Base-by-base conservation (phyloP, 1,140 invertebrate species). In the Elymnias hypermnestra region DNA sequence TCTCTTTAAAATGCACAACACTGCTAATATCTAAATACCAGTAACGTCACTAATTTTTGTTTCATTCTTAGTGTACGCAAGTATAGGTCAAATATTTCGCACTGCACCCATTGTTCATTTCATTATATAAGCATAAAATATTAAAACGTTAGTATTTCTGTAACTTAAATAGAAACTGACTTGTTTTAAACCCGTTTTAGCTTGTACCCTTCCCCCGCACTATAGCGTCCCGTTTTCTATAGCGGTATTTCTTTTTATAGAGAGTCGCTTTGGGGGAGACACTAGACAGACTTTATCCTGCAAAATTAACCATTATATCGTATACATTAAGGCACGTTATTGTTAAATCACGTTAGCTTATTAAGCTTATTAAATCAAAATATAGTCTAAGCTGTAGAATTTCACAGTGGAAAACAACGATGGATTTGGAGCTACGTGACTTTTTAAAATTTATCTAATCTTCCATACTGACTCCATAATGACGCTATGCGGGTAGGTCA, bases 211-310 rank as follows among this genome's bases (percentile, higher is more conserved):
- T 55, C 52, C 51, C 51, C 51, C 44, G 39, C 48, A 46, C 19
- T 29, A 46, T 43, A 51, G 53, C 63, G 57, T 65, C 67, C 72
- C 64, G 49, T 47, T 35, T 54, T 41, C 54, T 64, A 54, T 61
- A 67, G 65, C 63, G 54, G 62, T 67, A 68, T 69, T 73, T 63
- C 65, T 12, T 66, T 63, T 62, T 72, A 69, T 64, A 72, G 57
- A 59, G 48, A 52, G 46, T 40, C 37, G 45, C 42, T 39, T 22
- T 37, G 35, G 13, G 22, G 21, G 37, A 25, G 28, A 49, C 8
- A 17, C 22, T 37, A 29, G 44, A 37, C 46, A 49, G 38, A 31
- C 13, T 2, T 2, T 17, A 41, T 26, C 19, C 23, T 13, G 35
- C 44, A 14, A 46, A 22, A 39, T 6, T n/a, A 29, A 29, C 7